phyloP scores from a whole-genome alignment of 2,797 vertebrate species.

The Tragopan temminckii region DNA sequence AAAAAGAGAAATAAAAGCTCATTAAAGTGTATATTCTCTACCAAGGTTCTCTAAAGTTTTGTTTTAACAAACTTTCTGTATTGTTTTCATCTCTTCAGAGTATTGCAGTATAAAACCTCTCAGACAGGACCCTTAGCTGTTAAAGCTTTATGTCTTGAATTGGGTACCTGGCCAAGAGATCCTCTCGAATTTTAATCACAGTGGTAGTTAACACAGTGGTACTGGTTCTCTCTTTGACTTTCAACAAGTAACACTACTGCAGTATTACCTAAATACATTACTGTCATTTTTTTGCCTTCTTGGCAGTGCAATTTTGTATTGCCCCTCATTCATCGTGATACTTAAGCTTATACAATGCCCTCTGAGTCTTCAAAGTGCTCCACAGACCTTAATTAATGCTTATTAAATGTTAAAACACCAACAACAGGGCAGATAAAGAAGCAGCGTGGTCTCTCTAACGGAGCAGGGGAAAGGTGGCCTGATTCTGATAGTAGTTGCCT shows the following conservation, averaged over 20 bases:
- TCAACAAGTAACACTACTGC: neutral
- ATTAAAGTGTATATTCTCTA: neutral
- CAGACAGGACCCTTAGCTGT: neutral
- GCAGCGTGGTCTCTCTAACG: neutral
- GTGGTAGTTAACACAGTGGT: neutral
- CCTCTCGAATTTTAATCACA: neutral
- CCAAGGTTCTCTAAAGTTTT: neutral
- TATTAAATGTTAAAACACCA: neutral
- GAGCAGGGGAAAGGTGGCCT: fast-evolving
- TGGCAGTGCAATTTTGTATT: neutral
- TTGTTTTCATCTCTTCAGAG: neutral
- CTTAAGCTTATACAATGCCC: neutral
- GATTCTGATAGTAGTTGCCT: neutral
- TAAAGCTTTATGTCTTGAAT: neutral
- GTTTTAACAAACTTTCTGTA: neutral
- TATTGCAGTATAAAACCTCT: neutral
- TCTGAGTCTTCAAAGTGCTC: neutral
- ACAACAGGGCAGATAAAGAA: neutral
- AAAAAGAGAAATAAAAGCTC: neutral
- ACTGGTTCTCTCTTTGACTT: neutral
- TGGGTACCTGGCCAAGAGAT: neutral
- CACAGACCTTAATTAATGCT: neutral
- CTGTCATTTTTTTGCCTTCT: neutral
- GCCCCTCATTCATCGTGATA: neutral
- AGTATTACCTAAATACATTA: fast-evolving